A percentile compares a stretch with the other conserved stretches of the same genome.
Evolutionary conservation across 2,888 invertebrate species (phyloP).

Genomic region (Andrena fulva): DNA sequence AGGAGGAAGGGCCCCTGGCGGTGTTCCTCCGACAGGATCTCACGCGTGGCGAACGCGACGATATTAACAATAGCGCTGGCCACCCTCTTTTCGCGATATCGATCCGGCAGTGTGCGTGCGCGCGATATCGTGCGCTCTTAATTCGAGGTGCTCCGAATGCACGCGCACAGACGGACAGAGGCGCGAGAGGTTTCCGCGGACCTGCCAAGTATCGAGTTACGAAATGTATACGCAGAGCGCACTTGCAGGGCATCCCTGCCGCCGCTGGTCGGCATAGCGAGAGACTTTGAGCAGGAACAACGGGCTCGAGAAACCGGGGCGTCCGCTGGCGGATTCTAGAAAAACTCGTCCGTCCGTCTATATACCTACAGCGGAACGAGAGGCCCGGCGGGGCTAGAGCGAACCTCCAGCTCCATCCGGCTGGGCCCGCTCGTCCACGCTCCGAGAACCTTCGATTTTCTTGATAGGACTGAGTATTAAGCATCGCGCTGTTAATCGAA

Average conservation of each 20-base stretch:
- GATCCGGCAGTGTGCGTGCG: conserved; percentile 23
- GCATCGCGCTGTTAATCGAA: conserved; percentile 21
- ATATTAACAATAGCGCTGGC: conserved; percentile 5
- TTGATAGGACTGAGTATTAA: conserved; percentile 18
- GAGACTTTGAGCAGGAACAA: conserved; percentile 22
- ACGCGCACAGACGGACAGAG: conserved; percentile 27
- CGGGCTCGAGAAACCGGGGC: conserved; percentile 16
- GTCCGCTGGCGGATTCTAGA: neutral
- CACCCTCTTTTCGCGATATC: conserved; percentile 25
- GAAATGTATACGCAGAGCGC: conserved; percentile 60
- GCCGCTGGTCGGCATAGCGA: conserved; percentile 25
- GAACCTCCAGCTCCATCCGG: neutral
- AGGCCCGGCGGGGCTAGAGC: neutral
- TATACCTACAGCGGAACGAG: neutral
- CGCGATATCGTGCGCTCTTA: conserved; percentile 46
- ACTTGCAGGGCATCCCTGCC: conserved; percentile 59
- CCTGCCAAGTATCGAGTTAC: conserved; percentile 63
- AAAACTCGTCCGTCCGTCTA: conserved; percentile 20
- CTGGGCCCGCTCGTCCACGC: neutral
- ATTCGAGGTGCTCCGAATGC: conserved; percentile 43
- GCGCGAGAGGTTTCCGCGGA: conserved; percentile 62
- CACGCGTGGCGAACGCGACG: neutral
- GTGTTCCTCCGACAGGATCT: neutral
- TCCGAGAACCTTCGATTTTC: conserved; percentile 42
- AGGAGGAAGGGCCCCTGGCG: neutral